Conservation (phyloP, 92 coral and sea anemone genomes). For the Parazoanthus swiftii region DNA sequence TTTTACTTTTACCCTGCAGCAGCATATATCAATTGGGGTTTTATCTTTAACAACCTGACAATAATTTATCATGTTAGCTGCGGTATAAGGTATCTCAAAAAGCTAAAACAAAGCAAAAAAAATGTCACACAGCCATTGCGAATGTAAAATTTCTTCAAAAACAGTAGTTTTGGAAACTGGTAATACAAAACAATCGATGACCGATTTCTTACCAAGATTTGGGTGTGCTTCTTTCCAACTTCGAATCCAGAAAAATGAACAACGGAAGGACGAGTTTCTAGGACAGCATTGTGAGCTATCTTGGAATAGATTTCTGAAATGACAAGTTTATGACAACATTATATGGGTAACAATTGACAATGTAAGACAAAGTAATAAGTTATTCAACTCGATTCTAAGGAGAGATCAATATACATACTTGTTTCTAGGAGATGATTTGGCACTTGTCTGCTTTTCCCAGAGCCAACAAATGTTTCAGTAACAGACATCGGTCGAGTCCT, state of each 20-base stretch:
- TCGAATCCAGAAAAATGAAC: constrained; percentile 92
- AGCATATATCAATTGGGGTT: not conserved
- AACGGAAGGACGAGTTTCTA: constrained; percentile 84
- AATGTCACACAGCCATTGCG: not conserved
- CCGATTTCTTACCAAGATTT: constrained; percentile 67
- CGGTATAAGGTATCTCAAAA: no score
- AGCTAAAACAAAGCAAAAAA: no score
- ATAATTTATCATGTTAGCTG: no score
- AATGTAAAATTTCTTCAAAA: not conserved
- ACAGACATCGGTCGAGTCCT: constrained; percentile 68
- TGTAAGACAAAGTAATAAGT: not conserved
- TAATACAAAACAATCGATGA: not conserved
- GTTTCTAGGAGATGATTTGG: constrained; percentile 97
- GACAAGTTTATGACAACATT: not conserved
- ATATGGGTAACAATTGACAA: constrained; percentile 1
- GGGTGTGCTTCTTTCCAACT: constrained; percentile 76
- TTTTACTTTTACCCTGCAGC: not conserved
- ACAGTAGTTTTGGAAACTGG: not conserved
- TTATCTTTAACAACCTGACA: not conserved
- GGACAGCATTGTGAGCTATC: constrained; percentile 79
- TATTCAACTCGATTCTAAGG: not conserved
- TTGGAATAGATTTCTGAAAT: constrained; percentile 86
- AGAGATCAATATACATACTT: constrained; percentile 58
- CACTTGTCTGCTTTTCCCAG: constrained; percentile 68
- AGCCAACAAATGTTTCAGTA: constrained; percentile 80